These are phyloP conservation scores for Lophochroa leadbeateri DNA, from an alignment of 2,113 vertebrate genomes.

Conservation along the genomic window DNA sequence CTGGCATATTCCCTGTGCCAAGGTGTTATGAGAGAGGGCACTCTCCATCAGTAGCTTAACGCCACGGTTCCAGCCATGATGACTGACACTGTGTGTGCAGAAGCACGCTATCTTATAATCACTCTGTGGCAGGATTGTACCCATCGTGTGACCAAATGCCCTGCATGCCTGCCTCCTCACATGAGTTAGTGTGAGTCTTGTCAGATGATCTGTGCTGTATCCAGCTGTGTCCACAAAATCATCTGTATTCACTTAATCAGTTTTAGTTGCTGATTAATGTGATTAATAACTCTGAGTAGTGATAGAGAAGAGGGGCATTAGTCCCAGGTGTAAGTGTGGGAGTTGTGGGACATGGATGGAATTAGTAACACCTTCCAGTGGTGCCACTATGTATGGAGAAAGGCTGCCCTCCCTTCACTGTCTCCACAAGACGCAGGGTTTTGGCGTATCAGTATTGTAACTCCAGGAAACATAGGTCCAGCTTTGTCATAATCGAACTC, in stretches of 20 bases:
- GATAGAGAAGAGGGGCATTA: background rate
- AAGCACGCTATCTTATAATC: rapidly evolving
- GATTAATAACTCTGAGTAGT: background rate
- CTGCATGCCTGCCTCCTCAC: background rate
- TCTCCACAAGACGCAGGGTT: background rate
- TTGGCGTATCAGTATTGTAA: background rate
- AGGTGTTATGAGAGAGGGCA: background rate
- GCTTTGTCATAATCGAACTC: background rate
- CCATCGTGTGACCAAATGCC: background rate
- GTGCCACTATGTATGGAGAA: rapidly evolving
- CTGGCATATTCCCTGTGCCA: background rate
- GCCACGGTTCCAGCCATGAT: rapidly evolving
- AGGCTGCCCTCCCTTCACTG: background rate
- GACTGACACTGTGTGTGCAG: rapidly evolving
- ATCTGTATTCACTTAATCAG: background rate
- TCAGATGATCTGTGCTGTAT: background rate
- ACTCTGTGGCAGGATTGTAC: background rate
- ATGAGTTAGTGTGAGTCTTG: rapidly evolving
- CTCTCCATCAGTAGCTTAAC: background rate
- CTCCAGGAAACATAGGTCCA: background rate
- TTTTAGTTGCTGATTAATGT: background rate
- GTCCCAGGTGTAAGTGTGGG: background rate
- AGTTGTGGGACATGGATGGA: background rate
- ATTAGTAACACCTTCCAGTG: background rate
- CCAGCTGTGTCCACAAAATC: background rate